Conservation (phyloP, 2,113 vertebrate species). For the Lepisosteus oculatus region DNA sequence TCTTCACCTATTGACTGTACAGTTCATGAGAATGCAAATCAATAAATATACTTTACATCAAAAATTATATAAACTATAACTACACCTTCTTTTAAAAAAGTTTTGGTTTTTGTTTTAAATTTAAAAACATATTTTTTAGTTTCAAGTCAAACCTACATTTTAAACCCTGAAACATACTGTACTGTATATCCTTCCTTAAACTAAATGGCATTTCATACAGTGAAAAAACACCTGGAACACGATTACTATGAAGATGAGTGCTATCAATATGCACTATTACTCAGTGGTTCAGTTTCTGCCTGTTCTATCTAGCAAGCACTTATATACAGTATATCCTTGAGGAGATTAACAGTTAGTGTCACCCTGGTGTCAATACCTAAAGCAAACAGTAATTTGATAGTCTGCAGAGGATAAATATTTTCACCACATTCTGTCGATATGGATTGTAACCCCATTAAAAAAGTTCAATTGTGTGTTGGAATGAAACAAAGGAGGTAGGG, state of each 20-base stretch:
- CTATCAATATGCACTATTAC: constrained; percentile 12
- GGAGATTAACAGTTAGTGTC: constrained; percentile 34
- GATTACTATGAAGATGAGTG: not conserved
- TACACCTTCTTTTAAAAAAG: no score
- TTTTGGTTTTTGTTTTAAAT: no score
- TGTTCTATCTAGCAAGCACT: constrained; percentile 39
- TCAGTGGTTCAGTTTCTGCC: constrained; percentile 25
- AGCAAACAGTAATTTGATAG: constrained; percentile 37
- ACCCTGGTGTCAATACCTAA: constrained; percentile 19
- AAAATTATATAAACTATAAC: no score
- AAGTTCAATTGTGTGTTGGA: constrained; percentile 37
- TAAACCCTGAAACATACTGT: constrained; percentile 1
- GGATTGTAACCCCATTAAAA: constrained; percentile 36
- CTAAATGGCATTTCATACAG: constrained; percentile 3
- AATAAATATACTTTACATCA: no score
- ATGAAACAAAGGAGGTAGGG: constrained; percentile 33
- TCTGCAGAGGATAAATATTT: constrained; percentile 34
- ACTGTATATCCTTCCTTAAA: constrained; percentile 5
- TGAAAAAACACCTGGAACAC: not conserved
- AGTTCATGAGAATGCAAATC: no score
- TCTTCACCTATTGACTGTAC: no score
- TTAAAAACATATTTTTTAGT: not conserved
- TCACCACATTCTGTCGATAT: constrained; percentile 46
- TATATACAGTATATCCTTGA: constrained; percentile 26
- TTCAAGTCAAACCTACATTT: not conserved